These are phyloP conservation scores for Coenonympha glycerion DNA, from an alignment of 2,888 invertebrate genomes.

Conservation along the genomic window DNA sequence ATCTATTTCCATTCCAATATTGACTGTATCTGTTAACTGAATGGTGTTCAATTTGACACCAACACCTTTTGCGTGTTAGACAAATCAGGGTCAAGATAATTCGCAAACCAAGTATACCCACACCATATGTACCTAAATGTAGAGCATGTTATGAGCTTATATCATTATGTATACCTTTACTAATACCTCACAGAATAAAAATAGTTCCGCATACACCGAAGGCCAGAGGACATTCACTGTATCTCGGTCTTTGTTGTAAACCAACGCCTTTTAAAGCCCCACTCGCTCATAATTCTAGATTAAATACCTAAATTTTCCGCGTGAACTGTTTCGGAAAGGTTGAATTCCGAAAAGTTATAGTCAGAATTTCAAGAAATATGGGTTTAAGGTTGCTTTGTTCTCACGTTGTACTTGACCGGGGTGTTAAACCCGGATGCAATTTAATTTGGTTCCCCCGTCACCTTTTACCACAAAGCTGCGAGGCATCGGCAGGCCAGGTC, in stretches of 20 bases:
- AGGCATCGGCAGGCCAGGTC: too few species aligned
- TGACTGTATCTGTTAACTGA: too few species aligned
- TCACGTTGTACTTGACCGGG: background rate
- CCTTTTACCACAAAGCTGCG: too few species aligned
- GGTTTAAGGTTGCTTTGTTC: constrained; percentile 1
- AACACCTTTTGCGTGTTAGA: too few species aligned
- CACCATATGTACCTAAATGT: too few species aligned
- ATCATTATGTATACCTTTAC: background rate
- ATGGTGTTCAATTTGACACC: too few species aligned
- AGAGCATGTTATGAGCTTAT: too few species aligned
- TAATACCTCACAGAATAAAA: constrained; percentile 12
- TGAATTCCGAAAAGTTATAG: constrained; percentile 18
- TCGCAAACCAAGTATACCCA: too few species aligned
- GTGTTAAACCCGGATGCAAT: too few species aligned
- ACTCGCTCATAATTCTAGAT: constrained; percentile 15
- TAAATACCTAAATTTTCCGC: constrained; percentile 15
- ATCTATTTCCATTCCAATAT: too few species aligned
- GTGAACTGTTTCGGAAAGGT: constrained; percentile 19
- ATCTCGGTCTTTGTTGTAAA: constrained; percentile 13
- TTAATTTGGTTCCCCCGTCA: too few species aligned
- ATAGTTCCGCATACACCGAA: constrained; percentile 24
- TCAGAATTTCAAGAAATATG: constrained; percentile 19
- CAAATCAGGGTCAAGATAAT: too few species aligned
- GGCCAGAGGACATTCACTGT: constrained; percentile 26
- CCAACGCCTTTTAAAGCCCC: constrained; percentile 18